Percentiles rank a stretch among this genome's conserved stretches.
Conservation (phyloP, 2,888 invertebrate species). For the Nycteola revayana region DNA sequence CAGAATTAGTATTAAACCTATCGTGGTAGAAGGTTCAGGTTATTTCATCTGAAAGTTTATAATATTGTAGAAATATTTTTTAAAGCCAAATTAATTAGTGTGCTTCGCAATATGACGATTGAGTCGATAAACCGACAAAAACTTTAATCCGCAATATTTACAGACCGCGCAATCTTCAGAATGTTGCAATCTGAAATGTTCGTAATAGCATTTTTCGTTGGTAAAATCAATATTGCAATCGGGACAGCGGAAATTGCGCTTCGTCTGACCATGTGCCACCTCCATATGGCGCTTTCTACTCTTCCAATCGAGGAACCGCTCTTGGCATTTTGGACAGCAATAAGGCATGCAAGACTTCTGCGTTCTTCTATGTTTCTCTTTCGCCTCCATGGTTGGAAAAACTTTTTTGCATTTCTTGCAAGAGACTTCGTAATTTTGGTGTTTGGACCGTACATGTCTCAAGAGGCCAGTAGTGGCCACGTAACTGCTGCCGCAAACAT, state of each 20-base stretch:
- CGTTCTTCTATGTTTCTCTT: slow-evolving; percentile 58
- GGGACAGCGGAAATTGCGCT: slow-evolving; percentile 51
- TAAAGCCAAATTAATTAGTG: slow-evolving; percentile 28
- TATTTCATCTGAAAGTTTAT: no score
- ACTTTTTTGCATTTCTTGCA: slow-evolving; percentile 62
- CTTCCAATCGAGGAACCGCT: slow-evolving; percentile 64
- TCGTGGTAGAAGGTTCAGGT: no score
- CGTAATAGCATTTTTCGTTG: slow-evolving; percentile 59
- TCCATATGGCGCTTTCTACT: slow-evolving; percentile 63
- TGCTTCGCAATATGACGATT: slow-evolving; percentile 65
- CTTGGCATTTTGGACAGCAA: slow-evolving; percentile 61
- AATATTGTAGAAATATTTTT: no score
- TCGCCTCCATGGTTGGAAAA: slow-evolving; percentile 69
- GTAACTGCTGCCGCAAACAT: slow-evolving; percentile 68
- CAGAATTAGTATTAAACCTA: no score
- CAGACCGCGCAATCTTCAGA: slow-evolving; percentile 62
- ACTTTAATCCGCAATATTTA: slow-evolving; percentile 67
- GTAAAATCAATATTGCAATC: slow-evolving; percentile 61
- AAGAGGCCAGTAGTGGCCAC: slow-evolving; percentile 62
- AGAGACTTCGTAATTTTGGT: slow-evolving; percentile 60
- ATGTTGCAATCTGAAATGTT: slow-evolving; percentile 65
- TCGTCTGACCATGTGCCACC: slow-evolving; percentile 53
- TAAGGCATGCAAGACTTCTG: slow-evolving; percentile 71
- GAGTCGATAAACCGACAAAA: slow-evolving; percentile 55
- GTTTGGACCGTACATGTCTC: slow-evolving; percentile 61